These are phyloP conservation scores for Coleophora deauratella DNA, from an alignment of 2,888 invertebrate species.

Conservation along the genomic window DNA sequence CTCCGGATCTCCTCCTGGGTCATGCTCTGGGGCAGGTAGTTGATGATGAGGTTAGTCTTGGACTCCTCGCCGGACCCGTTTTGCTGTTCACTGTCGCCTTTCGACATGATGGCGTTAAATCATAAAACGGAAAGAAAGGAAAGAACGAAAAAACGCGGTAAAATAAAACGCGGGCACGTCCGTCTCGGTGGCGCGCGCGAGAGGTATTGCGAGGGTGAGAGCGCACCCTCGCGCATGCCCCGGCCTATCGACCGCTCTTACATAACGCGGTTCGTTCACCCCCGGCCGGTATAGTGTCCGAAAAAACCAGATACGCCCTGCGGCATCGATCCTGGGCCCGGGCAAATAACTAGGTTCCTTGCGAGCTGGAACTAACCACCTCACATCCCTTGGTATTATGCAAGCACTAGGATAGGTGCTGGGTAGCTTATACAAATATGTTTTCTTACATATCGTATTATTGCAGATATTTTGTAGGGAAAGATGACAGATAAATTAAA, in stretches of 20 bases:
- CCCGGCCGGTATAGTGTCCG: conserved; percentile 68
- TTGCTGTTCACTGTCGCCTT: conserved; percentile 90
- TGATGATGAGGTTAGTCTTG: conserved; percentile 99
- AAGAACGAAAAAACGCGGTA: conserved; percentile 74
- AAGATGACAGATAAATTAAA: too few relatives aligned
- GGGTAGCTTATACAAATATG: too few relatives aligned
- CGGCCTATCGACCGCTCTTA: conserved; percentile 59
- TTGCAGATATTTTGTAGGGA: too few relatives aligned
- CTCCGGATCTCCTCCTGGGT: conserved; percentile 99
- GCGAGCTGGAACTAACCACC: background rate
- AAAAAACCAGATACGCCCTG: conserved; percentile 68
- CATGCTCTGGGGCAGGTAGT: conserved; percentile 99
- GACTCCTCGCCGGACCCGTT: conserved; percentile 93
- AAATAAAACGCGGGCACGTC: conserved; percentile 69
- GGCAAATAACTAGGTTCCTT: conserved; percentile 20
- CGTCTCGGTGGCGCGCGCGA: conserved; percentile 65
- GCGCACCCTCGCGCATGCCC: conserved; percentile 41
- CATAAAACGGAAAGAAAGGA: conserved; percentile 75
- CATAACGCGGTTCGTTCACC: conserved; percentile 71
- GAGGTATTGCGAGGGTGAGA: conserved; percentile 48
- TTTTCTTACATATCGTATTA: too few relatives aligned
- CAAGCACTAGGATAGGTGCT: too few relatives aligned
- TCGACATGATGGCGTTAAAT: conserved; percentile 83
- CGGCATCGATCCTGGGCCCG: conserved; percentile 49
- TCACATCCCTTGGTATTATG: too few relatives aligned